A percentile compares a stretch with the other conserved stretches of the same genome.
Evolutionary conservation across 2,797 vertebrate genomes (phyloP).

Genomic region (Notamacropus eugenii): DNA sequence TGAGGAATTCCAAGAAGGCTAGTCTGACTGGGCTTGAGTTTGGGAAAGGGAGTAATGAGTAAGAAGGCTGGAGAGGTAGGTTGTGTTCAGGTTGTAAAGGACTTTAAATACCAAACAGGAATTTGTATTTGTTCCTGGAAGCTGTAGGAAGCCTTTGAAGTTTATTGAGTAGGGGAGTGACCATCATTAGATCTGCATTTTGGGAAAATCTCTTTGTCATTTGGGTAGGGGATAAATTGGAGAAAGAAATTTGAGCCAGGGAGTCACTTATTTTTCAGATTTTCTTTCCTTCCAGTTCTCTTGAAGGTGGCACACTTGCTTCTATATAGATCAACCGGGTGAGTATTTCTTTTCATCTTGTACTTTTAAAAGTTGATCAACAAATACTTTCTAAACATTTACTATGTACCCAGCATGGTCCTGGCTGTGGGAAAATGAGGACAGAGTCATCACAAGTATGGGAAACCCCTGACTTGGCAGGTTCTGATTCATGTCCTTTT

Average conservation of each 20-base stretch:
- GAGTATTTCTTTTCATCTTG: constrained; percentile 57
- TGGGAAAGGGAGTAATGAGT: neutral
- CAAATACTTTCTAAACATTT: neutral
- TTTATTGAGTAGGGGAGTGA: neutral
- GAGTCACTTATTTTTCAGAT: neutral
- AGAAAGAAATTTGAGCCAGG: neutral
- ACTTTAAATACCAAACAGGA: neutral
- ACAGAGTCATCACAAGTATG: fast-evolving
- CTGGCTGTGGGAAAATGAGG: neutral
- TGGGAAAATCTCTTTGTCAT: neutral
- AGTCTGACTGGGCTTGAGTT: neutral
- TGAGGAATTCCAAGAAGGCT: neutral
- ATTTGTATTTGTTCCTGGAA: neutral
- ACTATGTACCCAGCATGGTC: too few relatives aligned
- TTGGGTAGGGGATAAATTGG: neutral
- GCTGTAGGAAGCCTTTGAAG: neutral
- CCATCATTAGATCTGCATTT: neutral
- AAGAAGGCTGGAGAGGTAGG: neutral
- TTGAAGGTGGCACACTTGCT: constrained; percentile 85
- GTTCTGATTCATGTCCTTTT: neutral
- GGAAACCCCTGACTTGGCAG: neutral
- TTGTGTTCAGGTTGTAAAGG: neutral
- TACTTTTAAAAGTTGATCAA: fast-evolving
- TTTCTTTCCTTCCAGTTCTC: constrained; percentile 81
- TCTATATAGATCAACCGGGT: constrained; percentile 74